A percentile compares a stretch with the other conserved stretches of the same genome.
Evolutionary conservation across 2,113 vertebrate species (phyloP).

Genomic region (Todiramphus saurophagus): DNA sequence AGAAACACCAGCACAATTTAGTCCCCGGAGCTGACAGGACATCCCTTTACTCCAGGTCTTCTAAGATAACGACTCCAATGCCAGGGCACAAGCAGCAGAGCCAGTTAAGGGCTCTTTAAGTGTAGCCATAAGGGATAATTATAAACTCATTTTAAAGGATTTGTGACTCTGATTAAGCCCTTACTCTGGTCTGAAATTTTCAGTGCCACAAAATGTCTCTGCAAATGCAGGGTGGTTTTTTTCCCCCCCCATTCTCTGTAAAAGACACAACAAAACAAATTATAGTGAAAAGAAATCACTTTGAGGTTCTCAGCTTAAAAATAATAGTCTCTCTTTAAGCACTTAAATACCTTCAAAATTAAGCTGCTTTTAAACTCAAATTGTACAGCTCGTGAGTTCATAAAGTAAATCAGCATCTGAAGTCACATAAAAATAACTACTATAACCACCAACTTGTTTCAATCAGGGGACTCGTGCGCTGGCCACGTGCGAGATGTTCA

Average conservation of each 20-base stretch:
- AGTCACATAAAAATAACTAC: neutral
- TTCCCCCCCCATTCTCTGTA: neutral
- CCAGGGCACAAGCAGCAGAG: neutral
- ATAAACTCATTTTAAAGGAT: neutral
- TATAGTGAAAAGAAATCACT: conserved; percentile 15
- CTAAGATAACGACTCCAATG: neutral
- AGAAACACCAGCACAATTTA: neutral
- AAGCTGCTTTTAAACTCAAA: conserved; percentile 38
- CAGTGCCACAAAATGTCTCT: neutral
- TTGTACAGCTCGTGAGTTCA: neutral
- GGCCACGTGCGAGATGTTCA: neutral
- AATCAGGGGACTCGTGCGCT: neutral
- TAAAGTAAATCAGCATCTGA: neutral
- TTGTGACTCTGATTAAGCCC: neutral
- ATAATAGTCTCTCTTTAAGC: neutral
- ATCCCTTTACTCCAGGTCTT: neutral
- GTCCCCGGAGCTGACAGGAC: neutral
- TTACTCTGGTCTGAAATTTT: conserved; percentile 1
- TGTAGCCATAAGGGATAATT: neutral
- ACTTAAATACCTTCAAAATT: conserved; percentile 20
- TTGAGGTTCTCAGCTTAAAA: conserved; percentile 20
- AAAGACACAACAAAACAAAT: conserved; percentile 32
- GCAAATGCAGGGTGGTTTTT: neutral
- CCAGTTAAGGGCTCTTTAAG: neutral
- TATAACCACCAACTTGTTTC: neutral